Percentiles rank a stretch among this genome's conserved stretches.
Conservation (phyloP, 1,140 invertebrate species). For the Rhopalosiphum maidis region DNA sequence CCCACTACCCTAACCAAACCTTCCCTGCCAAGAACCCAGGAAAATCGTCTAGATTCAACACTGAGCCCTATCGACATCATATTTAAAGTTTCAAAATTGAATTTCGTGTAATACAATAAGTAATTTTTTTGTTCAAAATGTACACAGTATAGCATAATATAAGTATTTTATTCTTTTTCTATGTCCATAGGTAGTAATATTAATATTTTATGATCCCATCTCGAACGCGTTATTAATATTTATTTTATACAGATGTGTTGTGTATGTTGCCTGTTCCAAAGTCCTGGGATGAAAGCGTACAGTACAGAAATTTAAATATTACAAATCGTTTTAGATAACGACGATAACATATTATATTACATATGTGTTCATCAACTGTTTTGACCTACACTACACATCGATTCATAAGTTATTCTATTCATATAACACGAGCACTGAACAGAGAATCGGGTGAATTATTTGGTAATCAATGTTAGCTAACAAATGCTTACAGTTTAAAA, state of each 20-base stretch:
- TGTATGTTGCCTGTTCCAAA: background rate
- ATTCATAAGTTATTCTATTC: background rate
- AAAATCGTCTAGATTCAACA: too few relatives aligned
- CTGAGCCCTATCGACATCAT: too few relatives aligned
- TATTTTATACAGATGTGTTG: background rate
- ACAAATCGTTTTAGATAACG: conserved; percentile 24
- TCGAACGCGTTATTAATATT: background rate
- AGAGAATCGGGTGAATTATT: background rate
- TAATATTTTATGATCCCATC: background rate
- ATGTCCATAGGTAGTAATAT: background rate
- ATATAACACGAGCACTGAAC: background rate
- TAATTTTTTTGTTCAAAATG: background rate
- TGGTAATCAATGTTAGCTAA: background rate
- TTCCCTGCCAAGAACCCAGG: too few relatives aligned
- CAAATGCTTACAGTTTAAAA: background rate
- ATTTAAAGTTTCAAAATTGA: background rate
- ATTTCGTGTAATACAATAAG: background rate
- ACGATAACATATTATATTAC: background rate
- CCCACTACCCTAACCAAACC: too few relatives aligned
- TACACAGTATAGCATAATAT: background rate
- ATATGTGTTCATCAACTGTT: background rate
- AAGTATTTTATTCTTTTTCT: background rate
- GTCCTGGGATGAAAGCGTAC: conserved; percentile 11
- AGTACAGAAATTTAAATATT: background rate
- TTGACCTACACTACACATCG: conserved; percentile 19